phyloP scores from a whole-genome alignment of 2,797 vertebrate genomes.

The Graptemys geographica region DNA sequence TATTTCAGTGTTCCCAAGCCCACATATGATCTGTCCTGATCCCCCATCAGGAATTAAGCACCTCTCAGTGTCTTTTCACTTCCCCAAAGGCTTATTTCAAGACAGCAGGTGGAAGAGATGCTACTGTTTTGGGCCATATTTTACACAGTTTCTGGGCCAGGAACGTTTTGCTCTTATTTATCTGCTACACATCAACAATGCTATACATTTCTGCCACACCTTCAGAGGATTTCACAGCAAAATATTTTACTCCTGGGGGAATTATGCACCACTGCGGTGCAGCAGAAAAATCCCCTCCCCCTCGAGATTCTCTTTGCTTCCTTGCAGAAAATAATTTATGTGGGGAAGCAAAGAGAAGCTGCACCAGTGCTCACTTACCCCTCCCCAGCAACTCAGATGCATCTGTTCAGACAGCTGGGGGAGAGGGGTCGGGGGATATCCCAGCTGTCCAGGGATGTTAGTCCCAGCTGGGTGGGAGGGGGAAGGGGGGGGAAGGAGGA shows the following conservation, averaged over 20 bases:
- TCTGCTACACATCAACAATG: neutral
- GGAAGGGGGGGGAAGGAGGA: too few species aligned
- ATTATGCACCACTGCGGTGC: too few species aligned
- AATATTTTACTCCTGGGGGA: neutral
- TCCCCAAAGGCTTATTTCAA: neutral
- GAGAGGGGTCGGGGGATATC: too few species aligned
- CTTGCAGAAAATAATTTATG: too few species aligned
- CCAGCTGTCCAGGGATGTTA: too few species aligned
- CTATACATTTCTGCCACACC: neutral
- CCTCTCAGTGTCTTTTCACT: neutral
- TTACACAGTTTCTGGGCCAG: neutral
- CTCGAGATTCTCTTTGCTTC: too few species aligned
- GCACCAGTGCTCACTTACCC: too few species aligned
- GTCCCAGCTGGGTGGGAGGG: too few species aligned
- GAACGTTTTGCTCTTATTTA: neutral
- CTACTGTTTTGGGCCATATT: neutral
- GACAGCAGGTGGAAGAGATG: neutral
- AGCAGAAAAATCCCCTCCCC: too few species aligned
- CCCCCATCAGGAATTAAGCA: neutral
- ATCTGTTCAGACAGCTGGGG: too few species aligned
- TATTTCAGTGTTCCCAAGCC: neutral
- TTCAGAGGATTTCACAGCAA: neutral
- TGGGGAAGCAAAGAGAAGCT: too few species aligned
- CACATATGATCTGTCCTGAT: neutral
- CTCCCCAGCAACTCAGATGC: too few species aligned